phyloP scores from a whole-genome alignment of 2,797 vertebrate species.

The Cryptoblepharus egeriae region DNA sequence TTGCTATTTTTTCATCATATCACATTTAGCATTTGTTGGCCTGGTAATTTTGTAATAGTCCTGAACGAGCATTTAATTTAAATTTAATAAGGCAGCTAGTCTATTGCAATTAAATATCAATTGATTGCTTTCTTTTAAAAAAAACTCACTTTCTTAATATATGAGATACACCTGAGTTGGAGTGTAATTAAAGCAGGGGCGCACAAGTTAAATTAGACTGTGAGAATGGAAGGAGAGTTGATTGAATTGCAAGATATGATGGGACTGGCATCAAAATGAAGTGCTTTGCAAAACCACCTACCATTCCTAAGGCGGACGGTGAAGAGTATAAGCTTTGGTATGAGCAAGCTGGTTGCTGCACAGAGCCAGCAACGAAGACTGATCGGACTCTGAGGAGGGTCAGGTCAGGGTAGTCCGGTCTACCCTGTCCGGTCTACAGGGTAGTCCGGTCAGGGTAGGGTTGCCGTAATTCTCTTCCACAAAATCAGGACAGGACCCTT shows the following conservation, averaged over 20 bases:
- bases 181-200: slow-evolving; percentile 58
- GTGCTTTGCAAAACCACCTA: slow-evolving; percentile 15
- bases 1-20: slow-evolving; percentile 25
- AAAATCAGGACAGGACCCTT: too few species aligned
- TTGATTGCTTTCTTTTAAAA: slow-evolving; percentile 56
- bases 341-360: not conserved
- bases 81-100: slow-evolving; percentile 63
- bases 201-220: slow-evolving; percentile 53
- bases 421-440: too few species aligned
- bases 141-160: slow-evolving; percentile 65
- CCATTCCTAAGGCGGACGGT: slow-evolving; percentile 2
- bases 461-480: too few species aligned
- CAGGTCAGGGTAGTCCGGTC: too few species aligned
- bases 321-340: slow-evolving; percentile 43
- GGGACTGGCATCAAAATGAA: slow-evolving; percentile 42
- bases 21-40: slow-evolving; percentile 44
- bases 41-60: slow-evolving; percentile 56
- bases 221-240: slow-evolving; percentile 47
- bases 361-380: not conserved
- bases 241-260: slow-evolving; percentile 36
- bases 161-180: slow-evolving; percentile 56
- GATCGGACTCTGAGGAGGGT: too few species aligned
- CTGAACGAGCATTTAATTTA: slow-evolving; percentile 69
- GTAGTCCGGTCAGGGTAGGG: too few species aligned
- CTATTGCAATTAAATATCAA: slow-evolving; percentile 70